Conservation (phyloP, 2,113 vertebrate species). For the Otis tarda region DNA sequence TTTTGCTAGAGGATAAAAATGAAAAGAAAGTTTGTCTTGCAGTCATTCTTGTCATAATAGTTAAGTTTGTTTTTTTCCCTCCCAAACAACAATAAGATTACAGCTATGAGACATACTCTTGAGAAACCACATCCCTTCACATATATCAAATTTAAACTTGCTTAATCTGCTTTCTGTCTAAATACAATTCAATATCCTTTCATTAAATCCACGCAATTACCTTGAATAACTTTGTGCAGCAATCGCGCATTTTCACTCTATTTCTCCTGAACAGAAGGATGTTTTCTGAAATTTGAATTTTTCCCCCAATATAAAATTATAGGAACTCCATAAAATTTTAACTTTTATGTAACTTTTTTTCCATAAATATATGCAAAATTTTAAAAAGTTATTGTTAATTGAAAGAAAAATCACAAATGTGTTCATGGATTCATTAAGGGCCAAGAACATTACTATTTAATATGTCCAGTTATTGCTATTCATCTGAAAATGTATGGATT, state of each 20-base stretch:
- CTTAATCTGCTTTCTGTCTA: not conserved
- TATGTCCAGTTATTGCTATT: not conserved
- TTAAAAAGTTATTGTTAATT: not conserved
- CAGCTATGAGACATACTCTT: not conserved
- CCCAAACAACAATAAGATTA: not conserved
- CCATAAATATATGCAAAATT: not conserved
- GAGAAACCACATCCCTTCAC: not conserved
- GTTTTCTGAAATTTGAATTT: not conserved
- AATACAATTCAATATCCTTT: constrained; percentile 19
- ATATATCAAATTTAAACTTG: constrained; percentile 6
- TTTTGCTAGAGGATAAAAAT: not conserved
- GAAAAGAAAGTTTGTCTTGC: not conserved
- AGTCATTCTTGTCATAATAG: not conserved
- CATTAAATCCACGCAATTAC: constrained; percentile 7
- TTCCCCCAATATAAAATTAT: not conserved
- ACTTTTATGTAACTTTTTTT: not conserved
- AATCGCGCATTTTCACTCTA: not conserved
- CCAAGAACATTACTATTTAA: not conserved
- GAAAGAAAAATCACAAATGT: not conserved
- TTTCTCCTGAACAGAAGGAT: not conserved
- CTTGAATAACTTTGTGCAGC: not conserved
- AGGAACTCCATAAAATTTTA: not conserved
- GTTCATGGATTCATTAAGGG: not conserved
- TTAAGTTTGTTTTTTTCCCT: not conserved
- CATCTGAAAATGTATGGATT: not conserved